Evolutionary conservation across 2,113 vertebrate species (phyloP).

Genomic region (Crotalus viridis): DNA sequence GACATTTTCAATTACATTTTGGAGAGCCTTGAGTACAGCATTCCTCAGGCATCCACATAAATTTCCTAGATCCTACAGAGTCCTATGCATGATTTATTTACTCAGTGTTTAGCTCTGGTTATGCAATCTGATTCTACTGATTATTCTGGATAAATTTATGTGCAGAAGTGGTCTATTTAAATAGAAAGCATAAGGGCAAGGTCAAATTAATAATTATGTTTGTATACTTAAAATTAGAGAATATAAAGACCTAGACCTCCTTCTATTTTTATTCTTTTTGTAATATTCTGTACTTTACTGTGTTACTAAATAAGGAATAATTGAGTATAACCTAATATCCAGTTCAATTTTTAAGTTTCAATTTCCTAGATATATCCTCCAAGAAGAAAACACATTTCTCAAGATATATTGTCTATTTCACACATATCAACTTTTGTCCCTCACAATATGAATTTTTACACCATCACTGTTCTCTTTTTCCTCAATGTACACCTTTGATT

Average conservation of each 20-base stretch:
- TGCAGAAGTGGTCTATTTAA: constrained; percentile 27
- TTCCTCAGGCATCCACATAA: constrained; percentile 55
- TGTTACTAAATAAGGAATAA: not conserved
- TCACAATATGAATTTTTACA: not conserved
- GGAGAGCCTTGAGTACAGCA: constrained; percentile 57
- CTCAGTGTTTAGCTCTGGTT: constrained; percentile 52
- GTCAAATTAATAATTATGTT: constrained; percentile 6
- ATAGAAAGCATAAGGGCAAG: constrained; percentile 21
- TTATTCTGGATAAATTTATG: constrained; percentile 45
- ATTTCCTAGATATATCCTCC: not conserved
- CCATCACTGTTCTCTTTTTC: not conserved
- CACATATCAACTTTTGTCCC: not conserved
- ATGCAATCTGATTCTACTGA: constrained; percentile 33
- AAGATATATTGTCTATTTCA: not conserved
- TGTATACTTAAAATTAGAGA: not conserved
- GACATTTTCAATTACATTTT: constrained; percentile 67
- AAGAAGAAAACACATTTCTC: not conserved
- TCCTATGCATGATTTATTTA: constrained; percentile 59
- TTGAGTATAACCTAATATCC: not conserved
- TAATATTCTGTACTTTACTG: not conserved
- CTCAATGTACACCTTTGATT: not conserved
- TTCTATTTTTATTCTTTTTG: not conserved
- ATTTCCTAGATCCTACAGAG: constrained; percentile 61
- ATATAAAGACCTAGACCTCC: not conserved
- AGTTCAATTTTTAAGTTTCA: not conserved